Conservation (phyloP, 2,888 invertebrate species). For the Luperina nickerlii region DNA sequence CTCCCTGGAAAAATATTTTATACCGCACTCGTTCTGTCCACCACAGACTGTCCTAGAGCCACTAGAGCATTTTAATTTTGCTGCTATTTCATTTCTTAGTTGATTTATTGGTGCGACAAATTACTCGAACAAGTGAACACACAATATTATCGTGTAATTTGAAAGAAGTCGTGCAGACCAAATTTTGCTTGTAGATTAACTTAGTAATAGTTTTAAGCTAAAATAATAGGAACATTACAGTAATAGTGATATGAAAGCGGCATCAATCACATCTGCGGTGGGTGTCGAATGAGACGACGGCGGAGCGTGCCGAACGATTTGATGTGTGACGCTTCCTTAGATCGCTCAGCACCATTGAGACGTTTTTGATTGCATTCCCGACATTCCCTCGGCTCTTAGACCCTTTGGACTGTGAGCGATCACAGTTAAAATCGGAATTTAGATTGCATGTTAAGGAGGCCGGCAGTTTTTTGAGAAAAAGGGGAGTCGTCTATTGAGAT, state of each 20-base stretch:
- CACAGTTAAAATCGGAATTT: slow-evolving; percentile 72
- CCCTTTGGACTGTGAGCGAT: slow-evolving; percentile 67
- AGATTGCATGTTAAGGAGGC: slow-evolving; percentile 70
- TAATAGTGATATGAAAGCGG: slow-evolving; percentile 43
- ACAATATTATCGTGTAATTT: slow-evolving; percentile 13
- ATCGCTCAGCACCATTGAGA: slow-evolving; percentile 65
- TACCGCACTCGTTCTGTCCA: slow-evolving; percentile 59
- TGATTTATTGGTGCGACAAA: slow-evolving; percentile 29
- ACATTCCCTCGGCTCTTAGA: slow-evolving; percentile 68
- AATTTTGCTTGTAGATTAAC: neutral
- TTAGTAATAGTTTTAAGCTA: slow-evolving; percentile 9
- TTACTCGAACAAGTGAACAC: slow-evolving; percentile 15
- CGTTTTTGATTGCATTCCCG: slow-evolving; percentile 76
- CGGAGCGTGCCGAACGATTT: slow-evolving; percentile 69
- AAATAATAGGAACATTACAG: slow-evolving; percentile 35
- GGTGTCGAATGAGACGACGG: slow-evolving; percentile 52
- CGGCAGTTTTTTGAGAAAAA: slow-evolving; percentile 64
- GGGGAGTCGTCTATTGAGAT: slow-evolving; percentile 62
- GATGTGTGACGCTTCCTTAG: slow-evolving; percentile 68
- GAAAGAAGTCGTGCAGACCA: neutral
- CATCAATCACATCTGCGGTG: slow-evolving; percentile 65
- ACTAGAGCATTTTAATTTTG: slow-evolving; percentile 46
- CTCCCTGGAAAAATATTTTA: slow-evolving; percentile 62
- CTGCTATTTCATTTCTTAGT: slow-evolving; percentile 35
- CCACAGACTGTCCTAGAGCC: slow-evolving; percentile 53